Percentiles rank a stretch among this genome's conserved stretches.
phyloP scores from a whole-genome alignment of 2,888 invertebrate species.

The Torymus texanus region DNA sequence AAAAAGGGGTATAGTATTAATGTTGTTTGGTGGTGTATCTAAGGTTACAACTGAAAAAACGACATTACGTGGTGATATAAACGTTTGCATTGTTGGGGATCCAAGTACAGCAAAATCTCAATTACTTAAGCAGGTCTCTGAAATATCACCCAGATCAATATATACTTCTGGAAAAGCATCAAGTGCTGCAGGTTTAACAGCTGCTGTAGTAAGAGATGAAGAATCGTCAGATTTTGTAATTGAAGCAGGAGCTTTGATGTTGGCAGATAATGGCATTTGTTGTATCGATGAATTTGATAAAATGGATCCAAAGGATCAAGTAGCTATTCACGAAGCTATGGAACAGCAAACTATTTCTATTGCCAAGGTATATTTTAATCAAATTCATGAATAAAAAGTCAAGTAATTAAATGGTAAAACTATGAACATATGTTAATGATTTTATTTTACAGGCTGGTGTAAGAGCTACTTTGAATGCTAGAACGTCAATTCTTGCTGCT shows the following conservation, averaged over 20 bases:
- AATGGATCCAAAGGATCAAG: slow-evolving; percentile 98
- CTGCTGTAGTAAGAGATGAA: slow-evolving; percentile 98
- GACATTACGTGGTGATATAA: slow-evolving; percentile 95
- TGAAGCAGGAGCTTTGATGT: slow-evolving; percentile 99
- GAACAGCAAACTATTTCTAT: slow-evolving; percentile 99
- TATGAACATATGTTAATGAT: neutral
- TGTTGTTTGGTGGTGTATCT: slow-evolving; percentile 97
- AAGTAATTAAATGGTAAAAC: too few relatives aligned
- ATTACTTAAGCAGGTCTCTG: slow-evolving; percentile 93
- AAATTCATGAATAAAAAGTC: too few relatives aligned
- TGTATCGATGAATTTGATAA: slow-evolving; percentile 99
- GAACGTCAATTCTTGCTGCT: slow-evolving; percentile 98
- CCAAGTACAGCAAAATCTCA: slow-evolving; percentile 99
- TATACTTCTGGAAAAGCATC: slow-evolving; percentile 99
- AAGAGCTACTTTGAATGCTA: slow-evolving; percentile 96
- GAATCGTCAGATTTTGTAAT: slow-evolving; percentile 99
- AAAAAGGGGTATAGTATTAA: slow-evolving; percentile 92
- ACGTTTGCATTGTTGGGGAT: slow-evolving; percentile 98
- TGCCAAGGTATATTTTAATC: slow-evolving; percentile 83
- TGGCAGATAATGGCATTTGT: slow-evolving; percentile 98
- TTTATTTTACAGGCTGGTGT: slow-evolving; percentile 86
- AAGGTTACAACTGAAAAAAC: slow-evolving; percentile 95
- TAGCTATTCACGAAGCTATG: slow-evolving; percentile 99
- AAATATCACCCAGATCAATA: slow-evolving; percentile 96
- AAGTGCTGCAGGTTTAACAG: slow-evolving; percentile 97